Conservation (phyloP, 2,888 invertebrate species). For the Sarcophaga caerulescens region DNA sequence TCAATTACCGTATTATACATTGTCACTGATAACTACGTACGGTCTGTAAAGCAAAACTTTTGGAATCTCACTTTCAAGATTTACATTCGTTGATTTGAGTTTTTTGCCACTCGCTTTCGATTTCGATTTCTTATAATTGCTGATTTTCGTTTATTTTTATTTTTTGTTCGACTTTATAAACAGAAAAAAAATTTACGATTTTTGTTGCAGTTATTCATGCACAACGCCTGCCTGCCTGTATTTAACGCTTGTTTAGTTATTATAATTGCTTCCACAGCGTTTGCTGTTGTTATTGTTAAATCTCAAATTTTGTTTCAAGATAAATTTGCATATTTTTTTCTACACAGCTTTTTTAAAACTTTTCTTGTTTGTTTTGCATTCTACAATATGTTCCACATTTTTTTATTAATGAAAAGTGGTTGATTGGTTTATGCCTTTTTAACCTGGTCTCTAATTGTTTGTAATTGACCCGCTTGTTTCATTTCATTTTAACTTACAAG, state of each 20-base stretch:
- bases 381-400: constrained; percentile 9
- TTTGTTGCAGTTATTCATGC: constrained; percentile 2
- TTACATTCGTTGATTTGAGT: background rate
- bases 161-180: constrained; percentile 5
- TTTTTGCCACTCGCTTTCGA: background rate
- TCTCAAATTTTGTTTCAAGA: background rate
- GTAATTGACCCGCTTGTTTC: constrained; percentile 47
- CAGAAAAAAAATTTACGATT: background rate
- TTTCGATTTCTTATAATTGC: constrained; percentile 3
- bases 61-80: background rate
- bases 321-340: constrained; percentile 40
- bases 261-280: background rate
- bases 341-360: background rate
- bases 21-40: background rate
- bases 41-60: background rate
- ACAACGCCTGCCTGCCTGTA: background rate
- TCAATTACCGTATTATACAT: background rate
- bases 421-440: constrained; percentile 39
- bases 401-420: constrained; percentile 5
- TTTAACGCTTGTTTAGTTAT: background rate
- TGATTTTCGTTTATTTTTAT: background rate
- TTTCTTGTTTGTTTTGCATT: constrained; percentile 13
- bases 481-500: constrained; percentile 39
- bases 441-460: constrained; percentile 54
- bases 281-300: background rate